A percentile compares a stretch with the other conserved stretches of the same genome.
Evolutionary conservation across 2,797 vertebrate genomes (phyloP).

Genomic region (Chiloscyllium punctatum): DNA sequence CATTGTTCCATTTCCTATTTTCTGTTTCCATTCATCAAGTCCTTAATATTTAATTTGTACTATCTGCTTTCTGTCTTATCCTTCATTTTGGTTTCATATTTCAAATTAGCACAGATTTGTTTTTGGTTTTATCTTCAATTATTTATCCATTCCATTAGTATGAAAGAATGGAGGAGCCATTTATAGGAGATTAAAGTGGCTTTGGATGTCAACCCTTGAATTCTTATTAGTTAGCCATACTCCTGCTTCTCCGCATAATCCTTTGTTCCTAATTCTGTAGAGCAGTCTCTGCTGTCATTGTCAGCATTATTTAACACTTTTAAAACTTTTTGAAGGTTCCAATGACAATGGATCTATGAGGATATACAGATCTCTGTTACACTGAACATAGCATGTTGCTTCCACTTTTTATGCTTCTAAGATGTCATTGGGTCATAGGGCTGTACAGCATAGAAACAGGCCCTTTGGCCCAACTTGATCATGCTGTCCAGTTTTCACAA

Average conservation of each 20-base stretch:
- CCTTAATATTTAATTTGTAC: neutral
- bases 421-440: too few species aligned
- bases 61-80: neutral
- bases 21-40: neutral
- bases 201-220: neutral
- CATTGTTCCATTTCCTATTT: neutral
- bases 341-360: neutral
- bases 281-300: neutral
- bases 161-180: neutral
- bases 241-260: neutral
- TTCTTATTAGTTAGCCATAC: neutral
- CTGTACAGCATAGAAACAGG: too few species aligned
- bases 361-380: neutral
- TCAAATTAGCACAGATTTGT: slow-evolving; percentile 1
- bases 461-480: too few species aligned
- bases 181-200: neutral
- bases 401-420: neutral
- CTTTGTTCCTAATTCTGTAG: neutral
- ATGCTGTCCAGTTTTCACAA: too few species aligned
- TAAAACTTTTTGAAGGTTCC: neutral
- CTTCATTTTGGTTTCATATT: neutral
- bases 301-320: neutral
- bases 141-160: neutral
- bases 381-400: neutral
- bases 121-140: neutral